Conservation (phyloP, 2,113 vertebrate genomes). For the Pithys albifrons region DNA sequence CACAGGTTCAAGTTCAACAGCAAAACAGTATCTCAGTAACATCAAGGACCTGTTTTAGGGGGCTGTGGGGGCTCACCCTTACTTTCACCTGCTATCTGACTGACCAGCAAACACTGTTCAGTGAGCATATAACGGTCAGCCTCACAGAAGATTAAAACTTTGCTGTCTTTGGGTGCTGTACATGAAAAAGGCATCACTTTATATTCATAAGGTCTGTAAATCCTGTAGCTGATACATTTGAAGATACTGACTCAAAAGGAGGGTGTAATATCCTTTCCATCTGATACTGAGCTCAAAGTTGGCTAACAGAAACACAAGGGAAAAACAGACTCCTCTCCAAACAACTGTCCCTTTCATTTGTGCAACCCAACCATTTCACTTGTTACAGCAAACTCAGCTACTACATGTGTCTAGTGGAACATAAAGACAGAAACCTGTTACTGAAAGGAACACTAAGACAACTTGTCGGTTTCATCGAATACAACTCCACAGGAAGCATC, state of each 20-base stretch:
- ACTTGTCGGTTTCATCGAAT: not conserved
- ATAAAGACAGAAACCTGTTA: not conserved
- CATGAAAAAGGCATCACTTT: not conserved
- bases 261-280: not conserved
- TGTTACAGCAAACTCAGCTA: not conserved
- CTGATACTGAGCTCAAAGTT: not conserved
- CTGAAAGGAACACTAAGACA: not conserved
- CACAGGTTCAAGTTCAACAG: not conserved
- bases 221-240: not conserved
- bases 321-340: not conserved
- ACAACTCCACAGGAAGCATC: not conserved
- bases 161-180: not conserved
- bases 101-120: not conserved
- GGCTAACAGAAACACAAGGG: not conserved
- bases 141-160: not conserved
- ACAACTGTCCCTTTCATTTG: not conserved
- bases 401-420: not conserved
- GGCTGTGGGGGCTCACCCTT: not conserved
- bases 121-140: not conserved
- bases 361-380: not conserved
- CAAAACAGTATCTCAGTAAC: not conserved
- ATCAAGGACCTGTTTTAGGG: not conserved
- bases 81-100: not conserved
- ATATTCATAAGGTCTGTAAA: not conserved
- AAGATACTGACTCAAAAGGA: not conserved